A percentile compares a stretch with the other conserved stretches of the same genome.
phyloP scores from a whole-genome alignment of 2,113 vertebrate genomes.

The Bubalus kerabau region DNA sequence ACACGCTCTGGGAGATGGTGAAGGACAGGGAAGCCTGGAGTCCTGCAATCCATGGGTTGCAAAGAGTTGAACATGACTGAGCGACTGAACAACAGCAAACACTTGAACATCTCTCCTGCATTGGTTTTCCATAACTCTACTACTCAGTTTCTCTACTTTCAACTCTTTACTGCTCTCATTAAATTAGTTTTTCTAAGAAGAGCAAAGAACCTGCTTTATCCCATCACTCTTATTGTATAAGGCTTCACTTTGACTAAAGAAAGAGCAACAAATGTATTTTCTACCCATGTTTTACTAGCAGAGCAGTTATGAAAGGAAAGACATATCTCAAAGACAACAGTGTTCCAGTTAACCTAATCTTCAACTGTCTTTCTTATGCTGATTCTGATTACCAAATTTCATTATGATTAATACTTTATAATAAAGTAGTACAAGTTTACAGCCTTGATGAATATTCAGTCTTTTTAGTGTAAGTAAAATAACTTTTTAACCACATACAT shows the following conservation, averaged over 20 bases:
- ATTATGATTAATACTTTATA: background rate
- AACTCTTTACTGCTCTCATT: background rate
- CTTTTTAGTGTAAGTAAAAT: background rate
- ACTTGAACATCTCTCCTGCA: background rate
- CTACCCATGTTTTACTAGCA: background rate
- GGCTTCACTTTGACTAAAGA: background rate
- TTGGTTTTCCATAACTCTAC: background rate
- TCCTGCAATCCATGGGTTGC: background rate
- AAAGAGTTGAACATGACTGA: background rate
- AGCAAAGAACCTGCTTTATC: background rate
- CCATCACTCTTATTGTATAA: background rate
- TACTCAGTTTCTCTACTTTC: background rate
- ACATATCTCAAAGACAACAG: background rate
- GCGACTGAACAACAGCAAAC: background rate
- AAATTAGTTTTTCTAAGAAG: background rate
- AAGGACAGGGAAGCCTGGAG: background rate
- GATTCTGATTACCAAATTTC: background rate
- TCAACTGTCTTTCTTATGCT: background rate
- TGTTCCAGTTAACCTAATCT: background rate
- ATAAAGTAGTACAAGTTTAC: background rate
- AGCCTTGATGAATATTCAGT: background rate
- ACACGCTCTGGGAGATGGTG: background rate
- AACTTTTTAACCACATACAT: background rate
- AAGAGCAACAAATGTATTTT: background rate
- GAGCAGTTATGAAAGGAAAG: background rate